Base-by-base conservation (phyloP, 2,113 vertebrate species). In the Miniopterus natalensis region DNA sequence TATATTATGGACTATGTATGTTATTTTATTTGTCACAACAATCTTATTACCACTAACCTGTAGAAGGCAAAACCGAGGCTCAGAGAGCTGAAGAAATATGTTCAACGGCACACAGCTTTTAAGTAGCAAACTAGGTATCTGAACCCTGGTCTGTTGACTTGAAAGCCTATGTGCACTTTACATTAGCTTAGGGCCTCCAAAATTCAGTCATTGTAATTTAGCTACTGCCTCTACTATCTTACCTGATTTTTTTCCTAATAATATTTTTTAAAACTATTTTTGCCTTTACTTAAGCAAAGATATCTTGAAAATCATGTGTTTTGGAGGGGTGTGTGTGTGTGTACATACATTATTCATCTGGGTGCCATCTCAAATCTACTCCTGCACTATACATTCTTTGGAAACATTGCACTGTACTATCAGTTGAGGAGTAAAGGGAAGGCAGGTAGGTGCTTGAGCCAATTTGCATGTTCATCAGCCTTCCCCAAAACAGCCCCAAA, bases 11-110 rank as follows among this genome's bases (percentile, higher is more conserved):
- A 49, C 73, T 77, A 6, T 77, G 29, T 25, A 31, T 51, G 31
- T 12, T 93, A 73, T 49, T 84, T 95, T 86, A 83, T 90, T 77
- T 65, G 4, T 78, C 51, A 55, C 13, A 94, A 71, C 63, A 92
- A 42, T 85, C 51, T 88, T 79, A 29, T 89, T 75, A 63, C 23
- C 20, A 9, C 14, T 2, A 75, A 68, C 31, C 2, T 92, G 18
- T n/a, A 70, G 42, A 84, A 84, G 25, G 71, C 36, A 91, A 91
- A 68, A 74, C 25, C 53, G 66, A 94, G 49, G 40, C 61, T 81
- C n/a, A 75, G 51, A 96, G 70, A 91, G 51, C 42, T 87, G 68
- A 95, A 90, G 20, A 88, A 88, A 70, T 80, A 65, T n/a, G n/a
- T 40, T 49, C 21, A 71, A 77, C 36, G 40, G 9, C 63, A 91